Base-by-base conservation (phyloP, 2,888 invertebrate genomes). In the Neoascia interrupta region DNA sequence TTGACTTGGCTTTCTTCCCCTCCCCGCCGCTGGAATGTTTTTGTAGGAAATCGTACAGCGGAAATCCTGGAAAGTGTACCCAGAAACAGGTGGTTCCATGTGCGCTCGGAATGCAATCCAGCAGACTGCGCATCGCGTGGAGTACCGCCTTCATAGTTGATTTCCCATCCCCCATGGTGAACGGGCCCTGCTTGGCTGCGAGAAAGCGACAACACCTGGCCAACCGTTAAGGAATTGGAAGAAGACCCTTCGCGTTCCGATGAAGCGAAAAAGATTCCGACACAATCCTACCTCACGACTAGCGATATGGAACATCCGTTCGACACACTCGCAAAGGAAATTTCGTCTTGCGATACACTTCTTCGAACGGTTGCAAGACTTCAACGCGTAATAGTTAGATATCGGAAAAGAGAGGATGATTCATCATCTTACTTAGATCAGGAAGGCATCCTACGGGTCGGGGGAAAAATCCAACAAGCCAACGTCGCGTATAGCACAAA, bases 51-150 rank as follows among this genome's bases (percentile, higher is more conserved):
- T 28, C 69, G 83, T 1, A 81, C 82, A 5, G 37, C 76, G 5
- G 49, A 80, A 45, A 82, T 83, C n/a, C 21, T 81, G 1, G 60
- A 81, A 1, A 28, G 11, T 0, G 16, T 69, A 1, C 39, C 72
- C 1, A 16, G 37, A 8, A 45, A 37, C 0, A 13, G 23, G 21
- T 83, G 83, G 82, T 60, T 63, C 5, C 81, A 83, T 64, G 70
- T 84, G 1, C 47, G 60, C 5, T 74, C 81, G 1, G 45, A 34
- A 1, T 41, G 72, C 4, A 84, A 84, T 37, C 81, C 82, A 3
- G 82, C 83, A 0, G 83, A 84, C 60, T 37, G 74, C 5, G 75
- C 81, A 4, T 82, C 83, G 0, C 60, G 82, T 18, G 83, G 84
- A 1, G 37, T 81, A 1, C 1, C 76, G 13, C 61, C n/a, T 64